Conservation (phyloP, 2,113 vertebrate species). For the Catharus minimus region DNA sequence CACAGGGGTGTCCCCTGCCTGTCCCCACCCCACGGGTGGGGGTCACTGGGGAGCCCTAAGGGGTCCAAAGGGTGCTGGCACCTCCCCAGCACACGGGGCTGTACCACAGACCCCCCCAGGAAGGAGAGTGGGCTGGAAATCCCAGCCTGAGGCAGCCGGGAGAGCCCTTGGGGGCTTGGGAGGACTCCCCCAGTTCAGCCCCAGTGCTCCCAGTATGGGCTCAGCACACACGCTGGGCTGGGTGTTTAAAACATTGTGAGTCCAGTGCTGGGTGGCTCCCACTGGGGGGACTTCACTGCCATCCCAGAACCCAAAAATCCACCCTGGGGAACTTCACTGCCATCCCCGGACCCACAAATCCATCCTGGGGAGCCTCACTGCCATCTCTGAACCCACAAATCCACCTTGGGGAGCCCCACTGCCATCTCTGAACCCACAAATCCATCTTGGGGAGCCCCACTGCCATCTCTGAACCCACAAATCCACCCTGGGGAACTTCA, state of each 20-base stretch:
- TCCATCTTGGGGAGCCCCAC: rapidly evolving
- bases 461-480: rapidly evolving
- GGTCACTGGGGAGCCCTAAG: rapidly evolving
- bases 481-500: rapidly evolving
- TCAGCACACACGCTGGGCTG: not conserved
- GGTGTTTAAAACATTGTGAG: rapidly evolving
- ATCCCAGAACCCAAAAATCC: rapidly evolving
- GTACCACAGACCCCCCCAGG: not conserved
- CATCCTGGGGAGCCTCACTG: rapidly evolving
- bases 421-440: rapidly evolving
- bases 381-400: rapidly evolving
- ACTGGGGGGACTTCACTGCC: rapidly evolving
- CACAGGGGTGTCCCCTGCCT: not conserved
- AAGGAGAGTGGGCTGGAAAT: not conserved
- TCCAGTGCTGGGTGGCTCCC: not conserved
- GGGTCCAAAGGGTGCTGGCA: not conserved
- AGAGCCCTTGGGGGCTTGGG: not conserved
- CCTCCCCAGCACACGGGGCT: not conserved
- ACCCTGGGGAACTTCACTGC: not conserved
- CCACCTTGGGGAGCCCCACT: rapidly evolving
- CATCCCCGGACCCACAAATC: rapidly evolving
- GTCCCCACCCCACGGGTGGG: rapidly evolving
- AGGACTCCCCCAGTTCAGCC: not conserved
- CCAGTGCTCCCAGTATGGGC: not conserved
- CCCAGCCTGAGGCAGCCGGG: not conserved